Base-by-base conservation (phyloP, 2,888 invertebrate genomes). In the Spodoptera exigua region DNA sequence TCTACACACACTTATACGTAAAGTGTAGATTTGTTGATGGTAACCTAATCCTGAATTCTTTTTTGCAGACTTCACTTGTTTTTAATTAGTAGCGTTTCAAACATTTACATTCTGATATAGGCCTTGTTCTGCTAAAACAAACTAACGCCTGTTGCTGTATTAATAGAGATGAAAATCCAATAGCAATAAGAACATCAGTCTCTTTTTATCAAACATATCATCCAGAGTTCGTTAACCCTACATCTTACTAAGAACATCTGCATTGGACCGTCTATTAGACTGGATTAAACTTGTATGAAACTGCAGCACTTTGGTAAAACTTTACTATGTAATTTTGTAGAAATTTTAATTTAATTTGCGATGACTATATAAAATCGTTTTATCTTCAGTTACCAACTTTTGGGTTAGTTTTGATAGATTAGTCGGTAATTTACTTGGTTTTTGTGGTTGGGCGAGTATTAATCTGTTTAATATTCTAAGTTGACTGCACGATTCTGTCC, bases 341-440 rank as follows among this genome's bases (percentile, higher is more conserved):
- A 63, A 61, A 74, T 67, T 77, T 68, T 60, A 68, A 70, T 77
- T 60, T 59, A 62, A 70, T 70, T 70, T 49, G 46, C 13, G 17
- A n/a, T n/a, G n/a, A n/a, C 35, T 16, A 44, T 66, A 52, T 54
- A 46, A 59, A 70, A 69, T 17, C 47, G 40, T 54, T 65, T 63
- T 58, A 46, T 17, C 18, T 56, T 56, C 16, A 14, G 21, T 39
- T 49, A 17, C 17, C 17, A 61, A 52, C 13, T 52, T 51, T 21
- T 21, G 5, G 9, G 34, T 13, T 60, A 59, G 17, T 39, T 70
- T 43, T 49, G 36, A 41, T 43, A 27, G 39, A 44, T 68, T 63
- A 27, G 27, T 40, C 3, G 16, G 32, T 45, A 51, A 62, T 44
- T 18, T 43, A 46, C 40, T 68, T 44, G 7, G 21, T 69, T 45